Evolutionary conservation across 2,888 invertebrate species (phyloP), one percentile per base, ranked within the genome.

Genomic region (Caenorhabditis panamensis): DNA sequence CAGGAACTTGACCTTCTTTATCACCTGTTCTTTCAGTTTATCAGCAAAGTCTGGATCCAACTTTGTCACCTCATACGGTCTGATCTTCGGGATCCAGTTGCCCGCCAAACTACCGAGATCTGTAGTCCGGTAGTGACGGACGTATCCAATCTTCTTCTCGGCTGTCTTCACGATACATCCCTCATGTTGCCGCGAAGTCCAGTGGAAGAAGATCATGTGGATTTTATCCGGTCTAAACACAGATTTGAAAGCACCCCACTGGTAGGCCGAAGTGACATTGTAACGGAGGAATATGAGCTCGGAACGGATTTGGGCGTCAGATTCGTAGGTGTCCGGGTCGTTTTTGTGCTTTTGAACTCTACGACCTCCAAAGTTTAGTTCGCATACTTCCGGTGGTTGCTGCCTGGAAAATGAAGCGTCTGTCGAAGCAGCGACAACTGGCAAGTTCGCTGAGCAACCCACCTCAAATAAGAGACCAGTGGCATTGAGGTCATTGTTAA

Each of bases 401-500:
- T 24, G 20, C n/a, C 71, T 62, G 22, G n/a, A n/a, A n/a, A n/a
- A n/a, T n/a, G n/a, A n/a, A n/a, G n/a, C n/a, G n/a, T n/a, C n/a
- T n/a, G n/a, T n/a, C n/a, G n/a, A n/a, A n/a, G n/a, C n/a, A n/a
- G n/a, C n/a, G n/a, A n/a, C 28, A 54, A 41, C 37, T 18, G 5
- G 18, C 18, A n/a, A n/a, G n/a, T n/a, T n/a, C n/a, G n/a, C n/a
- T n/a, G 41, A 41, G 13, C 8, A 41, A 6, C 41, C 1, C 24
- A 68, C 67, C 47, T 20, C 28, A 69, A 61, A 61, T 53, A 69
- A 8, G 24, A 18, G 13, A 62, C 26, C 44, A 71, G 22, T n/a
- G 71, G 71, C 54, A 62, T 62, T n/a, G 61, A n/a, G 8, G 71
- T 71, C 71, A 71, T 64, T 1, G 63, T 63, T 8, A 73, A 49